Percentiles rank a stretch among this genome's conserved stretches.
phyloP scores from a whole-genome alignment of 2,797 vertebrate genomes.

The Sarcophilus harrisii region DNA sequence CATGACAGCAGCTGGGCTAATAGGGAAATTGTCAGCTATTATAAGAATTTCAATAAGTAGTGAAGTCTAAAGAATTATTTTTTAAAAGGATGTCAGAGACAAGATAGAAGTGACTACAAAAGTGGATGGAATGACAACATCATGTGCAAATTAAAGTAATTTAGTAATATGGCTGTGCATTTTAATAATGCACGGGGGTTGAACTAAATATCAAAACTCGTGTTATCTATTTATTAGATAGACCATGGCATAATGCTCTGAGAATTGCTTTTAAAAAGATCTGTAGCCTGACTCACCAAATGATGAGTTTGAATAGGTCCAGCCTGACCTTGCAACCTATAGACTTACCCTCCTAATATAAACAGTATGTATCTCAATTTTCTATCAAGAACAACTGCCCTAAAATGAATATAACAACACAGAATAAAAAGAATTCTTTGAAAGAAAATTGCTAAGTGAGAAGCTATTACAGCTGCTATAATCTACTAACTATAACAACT shows the following conservation, averaged over 20 bases:
- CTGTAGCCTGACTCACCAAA: not conserved
- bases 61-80: not conserved
- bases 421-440: not conserved
- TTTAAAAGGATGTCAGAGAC: not conserved
- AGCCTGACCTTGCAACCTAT: not conserved
- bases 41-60: constrained; percentile 9
- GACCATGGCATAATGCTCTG: not conserved
- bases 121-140: not conserved
- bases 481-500: not conserved
- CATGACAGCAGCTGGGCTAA: not conserved
- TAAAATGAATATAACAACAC: not conserved
- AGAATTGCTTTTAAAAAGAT: not conserved
- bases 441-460: not conserved
- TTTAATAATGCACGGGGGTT: constrained; percentile 19
- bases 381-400: not conserved
- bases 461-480: not conserved
- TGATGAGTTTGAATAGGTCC: not conserved
- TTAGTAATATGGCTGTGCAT: not conserved
- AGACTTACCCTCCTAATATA: not conserved
- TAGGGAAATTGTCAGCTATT: not conserved
- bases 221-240: not conserved
- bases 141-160: not conserved
- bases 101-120: not conserved
- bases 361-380: not conserved
- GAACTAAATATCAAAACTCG: not conserved